Percentiles rank a stretch among this genome's conserved stretches.
Evolutionary conservation across 2,888 invertebrate species (phyloP).

Genomic region (Drosophila anomelani): DNA sequence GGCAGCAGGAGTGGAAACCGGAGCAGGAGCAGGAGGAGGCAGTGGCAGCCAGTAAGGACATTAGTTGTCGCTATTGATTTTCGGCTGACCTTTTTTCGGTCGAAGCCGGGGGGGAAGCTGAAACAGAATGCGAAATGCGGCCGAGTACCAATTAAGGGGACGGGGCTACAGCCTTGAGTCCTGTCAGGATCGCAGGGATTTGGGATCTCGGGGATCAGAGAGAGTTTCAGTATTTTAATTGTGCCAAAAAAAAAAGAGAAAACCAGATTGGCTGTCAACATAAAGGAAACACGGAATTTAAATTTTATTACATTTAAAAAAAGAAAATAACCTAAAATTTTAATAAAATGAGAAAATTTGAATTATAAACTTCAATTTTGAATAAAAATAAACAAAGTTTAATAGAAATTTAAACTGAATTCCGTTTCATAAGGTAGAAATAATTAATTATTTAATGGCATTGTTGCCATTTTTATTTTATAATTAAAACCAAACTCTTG

Average conservation of each 20-base stretch:
- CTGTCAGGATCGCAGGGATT: conserved; percentile 30
- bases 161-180: conserved; percentile 11
- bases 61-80: conserved; percentile 50
- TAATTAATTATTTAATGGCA: background rate
- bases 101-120: background rate
- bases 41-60: conserved; percentile 14
- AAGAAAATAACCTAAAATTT: too few species aligned
- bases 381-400: background rate
- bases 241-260: background rate
- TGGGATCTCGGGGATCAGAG: conserved; percentile 9
- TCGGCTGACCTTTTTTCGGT: conserved; percentile 47
- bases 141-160: conserved; percentile 42
- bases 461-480: background rate
- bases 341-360: too few species aligned
- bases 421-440: background rate
- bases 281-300: background rate
- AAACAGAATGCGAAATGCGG: conserved; percentile 34
- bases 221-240: conserved; percentile 6
- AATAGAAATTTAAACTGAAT: too few species aligned
- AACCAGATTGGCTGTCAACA: background rate
- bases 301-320: too few species aligned
- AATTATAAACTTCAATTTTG: too few species aligned
- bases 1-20: background rate
- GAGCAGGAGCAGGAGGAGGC: background rate
- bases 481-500: background rate